Conservation (phyloP, 2,888 invertebrate genomes). For the Acanthosoma haemorrhoidale region DNA sequence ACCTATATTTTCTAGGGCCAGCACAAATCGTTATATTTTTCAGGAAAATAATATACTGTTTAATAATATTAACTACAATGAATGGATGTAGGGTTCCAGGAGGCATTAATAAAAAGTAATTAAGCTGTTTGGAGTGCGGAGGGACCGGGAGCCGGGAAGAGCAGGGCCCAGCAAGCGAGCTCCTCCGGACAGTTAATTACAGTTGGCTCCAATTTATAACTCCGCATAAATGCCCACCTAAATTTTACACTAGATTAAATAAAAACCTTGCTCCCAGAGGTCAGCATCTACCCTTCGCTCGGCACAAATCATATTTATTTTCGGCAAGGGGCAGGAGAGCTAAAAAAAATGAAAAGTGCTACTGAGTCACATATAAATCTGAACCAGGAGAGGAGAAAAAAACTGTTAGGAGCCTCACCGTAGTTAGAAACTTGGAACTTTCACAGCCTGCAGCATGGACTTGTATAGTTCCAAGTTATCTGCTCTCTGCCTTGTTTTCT, state of each 20-base stretch:
- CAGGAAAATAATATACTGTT: too few relatives aligned
- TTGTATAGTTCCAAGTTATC: not conserved
- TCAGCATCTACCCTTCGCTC: too few relatives aligned
- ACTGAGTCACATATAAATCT: conserved; percentile 4
- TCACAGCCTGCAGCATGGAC: not conserved
- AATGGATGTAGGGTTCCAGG: too few relatives aligned
- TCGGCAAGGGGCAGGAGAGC: not conserved
- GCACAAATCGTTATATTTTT: too few relatives aligned
- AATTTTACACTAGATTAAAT: conserved; percentile 10
- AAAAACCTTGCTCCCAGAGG: not conserved
- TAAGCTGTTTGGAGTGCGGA: too few relatives aligned
- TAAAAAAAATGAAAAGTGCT: not conserved
- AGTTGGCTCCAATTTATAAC: not conserved
- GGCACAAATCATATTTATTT: not conserved
- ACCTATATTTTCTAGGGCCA: too few relatives aligned
- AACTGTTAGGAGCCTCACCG: not conserved
- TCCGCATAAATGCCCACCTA: not conserved
- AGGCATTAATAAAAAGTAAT: too few relatives aligned
- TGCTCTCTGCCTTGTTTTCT: too few relatives aligned
- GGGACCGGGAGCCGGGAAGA: too few relatives aligned
- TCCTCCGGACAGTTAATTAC: not conserved
- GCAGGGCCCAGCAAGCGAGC: too few relatives aligned
- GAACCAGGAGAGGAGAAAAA: not conserved
- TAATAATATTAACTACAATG: too few relatives aligned
- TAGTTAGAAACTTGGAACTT: not conserved